Evolutionary conservation across 2,113 vertebrate genomes (phyloP).

Genomic region (Potamarius usumacintae): DNA sequence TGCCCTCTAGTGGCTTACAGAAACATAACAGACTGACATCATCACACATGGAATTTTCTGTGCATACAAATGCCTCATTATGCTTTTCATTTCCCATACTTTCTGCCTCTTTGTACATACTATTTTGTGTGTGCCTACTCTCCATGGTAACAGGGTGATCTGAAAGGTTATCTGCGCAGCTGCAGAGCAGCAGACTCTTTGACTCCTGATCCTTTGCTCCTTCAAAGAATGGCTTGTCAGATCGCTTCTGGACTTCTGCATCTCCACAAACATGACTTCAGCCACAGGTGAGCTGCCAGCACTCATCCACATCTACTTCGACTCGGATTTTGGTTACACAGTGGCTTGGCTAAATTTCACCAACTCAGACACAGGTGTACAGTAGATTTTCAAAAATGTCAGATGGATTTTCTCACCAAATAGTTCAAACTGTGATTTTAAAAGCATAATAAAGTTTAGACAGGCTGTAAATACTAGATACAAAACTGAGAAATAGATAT

Average conservation of each 20-base stretch:
- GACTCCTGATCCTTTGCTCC: conserved; percentile 83
- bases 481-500: neutral
- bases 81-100: neutral
- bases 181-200: conserved; percentile 81
- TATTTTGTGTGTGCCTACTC: neutral
- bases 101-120: conserved; percentile 2
- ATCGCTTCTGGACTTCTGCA: conserved; percentile 89
- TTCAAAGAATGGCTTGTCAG: conserved; percentile 94
- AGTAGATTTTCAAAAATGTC: neutral
- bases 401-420: neutral
- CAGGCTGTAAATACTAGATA: neutral
- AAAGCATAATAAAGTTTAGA: neutral
- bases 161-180: conserved; percentile 92
- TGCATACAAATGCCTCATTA: neutral
- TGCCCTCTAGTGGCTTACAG: conserved; percentile 57
- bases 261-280: conserved; percentile 91
- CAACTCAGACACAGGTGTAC: neutral
- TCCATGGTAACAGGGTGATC: conserved; percentile 80
- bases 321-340: neutral
- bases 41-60: neutral
- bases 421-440: neutral
- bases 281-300: conserved; percentile 82
- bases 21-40: conserved; percentile 21
- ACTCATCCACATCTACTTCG: neutral
- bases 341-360: neutral